These are phyloP conservation scores for Stomorhina lunata DNA, from an alignment of 2,888 invertebrate genomes.

Conservation along the genomic window DNA sequence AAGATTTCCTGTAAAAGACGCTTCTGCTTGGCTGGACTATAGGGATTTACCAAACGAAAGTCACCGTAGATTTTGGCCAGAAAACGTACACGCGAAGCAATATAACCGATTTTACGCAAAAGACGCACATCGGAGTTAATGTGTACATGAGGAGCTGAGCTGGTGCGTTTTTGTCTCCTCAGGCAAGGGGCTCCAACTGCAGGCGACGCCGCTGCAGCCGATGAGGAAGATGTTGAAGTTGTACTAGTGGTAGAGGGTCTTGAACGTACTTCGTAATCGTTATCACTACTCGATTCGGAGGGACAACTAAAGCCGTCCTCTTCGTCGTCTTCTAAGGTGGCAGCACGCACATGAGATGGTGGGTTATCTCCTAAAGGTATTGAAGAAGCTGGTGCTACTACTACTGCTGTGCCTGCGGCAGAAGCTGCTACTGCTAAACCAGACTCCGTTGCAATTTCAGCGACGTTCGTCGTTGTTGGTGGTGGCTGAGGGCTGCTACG, in stretches of 20 bases:
- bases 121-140: constrained; percentile 77
- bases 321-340: constrained; percentile 59
- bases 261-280: constrained; percentile 60
- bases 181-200: constrained; percentile 47
- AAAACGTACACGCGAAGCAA: constrained; percentile 78
- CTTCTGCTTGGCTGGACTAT: constrained; percentile 76
- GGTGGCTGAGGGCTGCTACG: constrained; percentile 74
- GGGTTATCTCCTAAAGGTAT: constrained; percentile 38
- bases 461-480: constrained; percentile 61
- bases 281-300: constrained; percentile 67
- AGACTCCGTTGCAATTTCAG: constrained; percentile 51
- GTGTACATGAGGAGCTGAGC: constrained; percentile 47
- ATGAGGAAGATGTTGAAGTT: constrained; percentile 64
- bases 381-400: constrained; percentile 22
- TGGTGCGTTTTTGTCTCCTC: constrained; percentile 68
- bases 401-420: constrained; percentile 1
- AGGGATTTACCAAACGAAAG: constrained; percentile 76
- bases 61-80: constrained; percentile 76
- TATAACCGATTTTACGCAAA: constrained; percentile 78
- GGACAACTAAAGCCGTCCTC: constrained; percentile 67
- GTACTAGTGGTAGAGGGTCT: constrained; percentile 65
- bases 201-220: constrained; percentile 50
- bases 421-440: constrained; percentile 12
- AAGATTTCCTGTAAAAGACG: constrained; percentile 76
- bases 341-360: constrained; percentile 25